Evolutionary conservation across 2,888 invertebrate genomes (phyloP).

Genomic region (Abscondita cerata): DNA sequence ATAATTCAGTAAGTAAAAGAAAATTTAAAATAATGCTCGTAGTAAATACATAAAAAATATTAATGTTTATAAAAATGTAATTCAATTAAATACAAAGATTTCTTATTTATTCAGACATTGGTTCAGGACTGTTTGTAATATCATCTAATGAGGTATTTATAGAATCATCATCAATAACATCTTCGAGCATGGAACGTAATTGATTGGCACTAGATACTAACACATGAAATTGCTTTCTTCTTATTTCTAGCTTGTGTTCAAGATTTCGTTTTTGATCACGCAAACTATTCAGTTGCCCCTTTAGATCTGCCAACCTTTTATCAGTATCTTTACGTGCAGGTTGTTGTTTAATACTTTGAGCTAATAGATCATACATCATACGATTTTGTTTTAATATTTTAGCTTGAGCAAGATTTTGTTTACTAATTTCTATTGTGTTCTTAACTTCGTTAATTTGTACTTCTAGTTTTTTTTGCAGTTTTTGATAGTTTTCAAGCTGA

Average conservation of each 20-base stretch:
- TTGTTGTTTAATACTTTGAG: constrained; percentile 88
- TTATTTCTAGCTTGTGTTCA: constrained; percentile 78
- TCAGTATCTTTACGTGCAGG: constrained; percentile 87
- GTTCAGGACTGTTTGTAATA: constrained; percentile 53
- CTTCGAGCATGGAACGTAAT: constrained; percentile 80
- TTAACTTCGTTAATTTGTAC: constrained; percentile 81
- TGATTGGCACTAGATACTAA: constrained; percentile 87
- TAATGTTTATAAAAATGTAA: no score
- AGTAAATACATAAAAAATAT: no score
- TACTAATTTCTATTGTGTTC: constrained; percentile 80
- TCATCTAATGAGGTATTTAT: constrained; percentile 62
- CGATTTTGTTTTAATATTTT: constrained; percentile 88
- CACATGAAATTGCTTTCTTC: constrained; percentile 90
- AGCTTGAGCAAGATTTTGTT: constrained; percentile 80
- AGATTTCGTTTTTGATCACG: constrained; percentile 75
- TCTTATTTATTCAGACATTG: constrained; percentile 57
- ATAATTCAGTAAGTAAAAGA: no score
- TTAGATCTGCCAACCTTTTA: constrained; percentile 70
- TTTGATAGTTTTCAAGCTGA: constrained; percentile 83
- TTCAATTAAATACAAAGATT: no score
- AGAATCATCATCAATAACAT: constrained; percentile 66
- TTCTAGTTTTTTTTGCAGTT: constrained; percentile 78
- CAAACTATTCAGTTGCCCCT: constrained; percentile 75
- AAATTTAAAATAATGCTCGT: no score
- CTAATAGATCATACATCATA: constrained; percentile 91